Base-by-base conservation (phyloP, 2,888 invertebrate species). In the Chrysolina americana region DNA sequence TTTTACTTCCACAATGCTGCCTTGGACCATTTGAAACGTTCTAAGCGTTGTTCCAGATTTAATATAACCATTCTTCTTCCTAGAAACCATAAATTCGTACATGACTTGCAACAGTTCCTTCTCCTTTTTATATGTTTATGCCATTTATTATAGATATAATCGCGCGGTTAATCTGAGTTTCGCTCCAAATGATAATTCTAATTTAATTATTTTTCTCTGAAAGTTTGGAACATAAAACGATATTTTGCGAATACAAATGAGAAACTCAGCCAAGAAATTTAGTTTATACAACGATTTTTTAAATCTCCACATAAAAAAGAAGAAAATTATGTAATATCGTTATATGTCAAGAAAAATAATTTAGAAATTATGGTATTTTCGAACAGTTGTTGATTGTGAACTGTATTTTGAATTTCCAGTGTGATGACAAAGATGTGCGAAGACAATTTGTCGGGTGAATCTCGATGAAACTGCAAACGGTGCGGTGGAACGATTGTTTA, bases 1-100 rank as follows among this genome's bases (percentile, higher is more conserved):
- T 23, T 74, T 59, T 44, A 63, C 70, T 74, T 74, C 62, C 62
- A 70, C 65, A 41, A 65, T 62, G 62, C 21, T 23, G 41, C 47
- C 62, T 41, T 59, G 65, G 17, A 65, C 28, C 23, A 15, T n/a
- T 41, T 64, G 50, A 65, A 68, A 73, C 36, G 41, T 53, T 63
- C 68, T 50, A 9, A 41, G 64, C 72, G 72, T 68, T 48, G 48
- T 21, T 62, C 15, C 44, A 47, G 47, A 66, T 66, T 50, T 36
- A 23, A 36, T 50, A 50, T 28, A 71, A 13, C 23, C 11, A 50
- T 63, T 53, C 64, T 62, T 41, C 21, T 70, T 70, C 64, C 56
- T 63, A 71, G 73, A 62, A 73, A 68, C 21, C 56, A 66, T 50
- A 53, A 68, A 50, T 41, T 53, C 19, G 41, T 36, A 19, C 41